Evolutionary conservation across 1,140 invertebrate genomes (phyloP), one percentile per base, ranked within the genome.

Genomic region (Mizuhopecten yessoensis): DNA sequence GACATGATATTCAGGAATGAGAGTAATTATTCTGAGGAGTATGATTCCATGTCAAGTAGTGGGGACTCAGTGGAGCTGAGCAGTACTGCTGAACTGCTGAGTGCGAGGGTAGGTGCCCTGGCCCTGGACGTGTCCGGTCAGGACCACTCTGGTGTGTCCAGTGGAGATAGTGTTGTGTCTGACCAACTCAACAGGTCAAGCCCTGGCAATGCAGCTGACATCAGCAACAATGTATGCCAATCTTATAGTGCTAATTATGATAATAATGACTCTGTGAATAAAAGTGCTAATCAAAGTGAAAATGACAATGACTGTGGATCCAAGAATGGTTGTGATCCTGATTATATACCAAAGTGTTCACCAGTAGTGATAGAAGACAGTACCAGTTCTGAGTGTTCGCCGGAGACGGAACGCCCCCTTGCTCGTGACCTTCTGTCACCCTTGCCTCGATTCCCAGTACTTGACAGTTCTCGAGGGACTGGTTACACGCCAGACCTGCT

Each of bases 211-310:
- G 33, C 39, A 0, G 92, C 92, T 20, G 93, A 93, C 49, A 87
- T 93, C 0, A 92, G 93, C 75, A 87, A 90, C 34, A 92, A 92
- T 86, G 86, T 90, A 34, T 75, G 57, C 11, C 88, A 93, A 34
- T 92, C 92, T 34, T 89, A 90, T 92, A 89, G 88, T 90, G 89
- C 49, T 75, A 88, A 36, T 2, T 10, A 49, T 75, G 5, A 75
- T 29, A 75, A 75, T 75, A 17, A 75, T 29, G n/a, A 75, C 57
- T 75, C 9, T 75, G 39, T 86, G 20, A 92, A 89, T 45, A 90
- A 92, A 86, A 36, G n/a, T 39, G 86, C 89, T 33, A 45, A 88
- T 49, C 57, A 49, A 17, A 92, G 91, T 92, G 39, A 36, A 33
- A 29, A 90, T 90, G 89, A 90, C 42, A 87, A 10, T 34, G n/a